These are phyloP conservation scores for Origma solitaria DNA, from an alignment of 2,113 vertebrate species.

Conservation along the genomic window DNA sequence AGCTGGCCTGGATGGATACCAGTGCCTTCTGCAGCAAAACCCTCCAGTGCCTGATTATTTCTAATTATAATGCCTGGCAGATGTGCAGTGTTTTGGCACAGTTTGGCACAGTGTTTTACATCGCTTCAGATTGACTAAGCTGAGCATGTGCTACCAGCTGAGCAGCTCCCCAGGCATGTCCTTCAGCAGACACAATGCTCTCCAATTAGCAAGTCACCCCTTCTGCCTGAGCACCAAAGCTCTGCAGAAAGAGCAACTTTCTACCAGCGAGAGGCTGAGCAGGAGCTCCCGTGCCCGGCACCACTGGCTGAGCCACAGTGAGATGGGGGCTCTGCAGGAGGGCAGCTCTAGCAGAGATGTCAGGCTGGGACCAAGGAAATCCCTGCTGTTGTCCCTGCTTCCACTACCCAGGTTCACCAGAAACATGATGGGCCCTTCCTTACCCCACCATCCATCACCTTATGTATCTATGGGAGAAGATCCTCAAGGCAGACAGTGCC, in stretches of 20 bases:
- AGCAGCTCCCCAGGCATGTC: rapidly evolving
- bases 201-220: neutral
- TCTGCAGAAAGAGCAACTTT: neutral
- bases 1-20: neutral
- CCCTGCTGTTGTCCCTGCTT: neutral
- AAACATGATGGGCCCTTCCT: neutral
- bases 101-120: neutral
- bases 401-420: neutral
- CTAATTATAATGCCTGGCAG: neutral
- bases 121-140: neutral
- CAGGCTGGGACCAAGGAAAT: neutral
- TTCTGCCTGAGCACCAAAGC: neutral
- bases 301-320: rapidly evolving
- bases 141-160: neutral
- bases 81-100: neutral
- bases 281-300: neutral
- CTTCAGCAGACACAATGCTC: neutral
- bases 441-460: neutral
- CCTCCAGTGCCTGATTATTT: neutral
- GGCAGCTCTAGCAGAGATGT: neutral
- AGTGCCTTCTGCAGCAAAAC: neutral
- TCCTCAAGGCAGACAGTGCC: neutral
- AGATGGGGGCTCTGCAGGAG: rapidly evolving
- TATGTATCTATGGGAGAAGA: neutral
- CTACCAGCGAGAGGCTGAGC: neutral